Percentiles rank a stretch among this genome's conserved stretches.
These are phyloP conservation scores for Drosophila parthenogenetica DNA, from an alignment of 2,888 invertebrate genomes.

Conservation along the genomic window DNA sequence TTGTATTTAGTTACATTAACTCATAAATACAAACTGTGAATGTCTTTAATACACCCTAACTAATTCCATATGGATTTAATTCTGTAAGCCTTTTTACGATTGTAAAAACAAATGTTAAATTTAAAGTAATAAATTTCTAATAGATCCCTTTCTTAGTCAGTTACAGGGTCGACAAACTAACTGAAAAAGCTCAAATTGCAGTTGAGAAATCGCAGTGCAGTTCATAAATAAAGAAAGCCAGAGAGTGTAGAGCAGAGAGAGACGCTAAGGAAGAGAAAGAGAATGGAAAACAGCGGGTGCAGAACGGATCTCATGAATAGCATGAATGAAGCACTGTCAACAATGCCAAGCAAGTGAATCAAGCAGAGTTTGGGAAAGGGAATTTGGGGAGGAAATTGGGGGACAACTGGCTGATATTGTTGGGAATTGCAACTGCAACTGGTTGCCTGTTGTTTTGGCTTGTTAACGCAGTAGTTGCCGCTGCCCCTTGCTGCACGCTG, in stretches of 20 bases:
- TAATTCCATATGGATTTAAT: too few relatives aligned
- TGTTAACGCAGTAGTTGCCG: slow-evolving; percentile 54
- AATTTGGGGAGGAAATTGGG: not conserved
- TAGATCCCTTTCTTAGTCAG: too few relatives aligned
- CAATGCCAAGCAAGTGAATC: slow-evolving; percentile 57
- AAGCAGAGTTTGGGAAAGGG: slow-evolving; percentile 1
- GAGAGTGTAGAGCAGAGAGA: not conserved
- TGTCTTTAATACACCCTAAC: too few relatives aligned
- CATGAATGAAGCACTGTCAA: slow-evolving; percentile 76
- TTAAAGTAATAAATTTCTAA: not conserved
- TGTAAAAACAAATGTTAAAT: not conserved
- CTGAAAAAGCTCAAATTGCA: slow-evolving; percentile 62
- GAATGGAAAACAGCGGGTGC: slow-evolving; percentile 11
- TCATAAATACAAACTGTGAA: too few relatives aligned
- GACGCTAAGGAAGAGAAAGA: not conserved
- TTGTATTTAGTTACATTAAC: too few relatives aligned
- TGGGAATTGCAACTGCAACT: slow-evolving; percentile 38
- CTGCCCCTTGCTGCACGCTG: slow-evolving; percentile 11
- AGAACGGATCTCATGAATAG: slow-evolving; percentile 55
- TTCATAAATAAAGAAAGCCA: slow-evolving; percentile 66
- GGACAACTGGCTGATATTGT: not conserved
- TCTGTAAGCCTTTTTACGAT: too few relatives aligned
- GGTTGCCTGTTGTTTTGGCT: slow-evolving; percentile 57
- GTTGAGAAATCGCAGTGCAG: slow-evolving; percentile 68
- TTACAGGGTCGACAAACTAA: not conserved